Conservation (phyloP, 2,113 vertebrate species). For the Poeciliopsis prolifica region DNA sequence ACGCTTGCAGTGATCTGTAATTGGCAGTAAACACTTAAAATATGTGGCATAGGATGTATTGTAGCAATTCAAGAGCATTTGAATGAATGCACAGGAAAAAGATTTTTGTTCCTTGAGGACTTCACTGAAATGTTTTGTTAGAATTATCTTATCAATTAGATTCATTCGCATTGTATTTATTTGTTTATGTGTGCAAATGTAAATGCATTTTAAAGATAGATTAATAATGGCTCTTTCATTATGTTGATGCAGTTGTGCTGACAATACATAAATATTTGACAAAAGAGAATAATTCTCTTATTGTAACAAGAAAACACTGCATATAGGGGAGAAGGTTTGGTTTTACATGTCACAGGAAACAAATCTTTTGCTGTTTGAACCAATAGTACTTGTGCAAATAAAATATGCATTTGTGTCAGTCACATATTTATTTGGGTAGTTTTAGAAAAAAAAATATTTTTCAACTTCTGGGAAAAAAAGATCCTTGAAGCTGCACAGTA, state of each 20-base stretch:
- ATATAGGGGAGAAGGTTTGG: neutral
- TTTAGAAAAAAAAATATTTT: too few relatives aligned
- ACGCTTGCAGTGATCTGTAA: conserved; percentile 30
- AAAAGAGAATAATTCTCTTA: neutral
- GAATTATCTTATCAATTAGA: neutral
- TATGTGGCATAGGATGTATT: conserved; percentile 12
- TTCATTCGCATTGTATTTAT: neutral
- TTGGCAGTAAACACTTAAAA: conserved; percentile 15
- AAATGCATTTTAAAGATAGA: neutral
- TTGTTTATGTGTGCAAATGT: neutral
- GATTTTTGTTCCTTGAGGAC: conserved; percentile 24
- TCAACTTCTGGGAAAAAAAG: too few relatives aligned
- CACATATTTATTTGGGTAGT: too few relatives aligned
- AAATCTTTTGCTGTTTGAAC: too few relatives aligned
- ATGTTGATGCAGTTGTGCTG: neutral
- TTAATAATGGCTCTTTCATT: neutral
- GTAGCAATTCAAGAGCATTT: conserved; percentile 18
- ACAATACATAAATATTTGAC: neutral
- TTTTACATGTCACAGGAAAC: too few relatives aligned
- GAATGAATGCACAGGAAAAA: neutral
- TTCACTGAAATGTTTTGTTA: conserved; percentile 18
- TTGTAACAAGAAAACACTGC: neutral
- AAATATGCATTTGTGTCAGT: too few relatives aligned
- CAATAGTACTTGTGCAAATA: too few relatives aligned
- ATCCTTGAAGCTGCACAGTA: too few relatives aligned